Evolutionary conservation across 1,140 invertebrate genomes (phyloP), one percentile per base, ranked within the genome.

Genomic region (Ladona fulva): DNA sequence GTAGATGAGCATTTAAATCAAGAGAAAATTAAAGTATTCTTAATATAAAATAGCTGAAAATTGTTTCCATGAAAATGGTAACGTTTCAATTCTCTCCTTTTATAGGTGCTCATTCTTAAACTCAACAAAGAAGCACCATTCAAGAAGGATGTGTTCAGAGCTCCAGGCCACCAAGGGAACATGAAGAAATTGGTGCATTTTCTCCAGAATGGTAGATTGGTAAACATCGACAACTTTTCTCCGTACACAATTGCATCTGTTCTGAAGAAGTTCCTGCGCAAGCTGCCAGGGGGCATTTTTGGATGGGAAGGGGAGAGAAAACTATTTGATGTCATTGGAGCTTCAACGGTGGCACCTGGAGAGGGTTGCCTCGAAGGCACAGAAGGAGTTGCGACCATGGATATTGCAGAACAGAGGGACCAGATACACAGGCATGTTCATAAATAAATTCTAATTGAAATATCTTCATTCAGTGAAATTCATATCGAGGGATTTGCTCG

Each of bases 171-270:
- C 84, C 95, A 97, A 85, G 94, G 93, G 29, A 95, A 96, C 81
- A 97, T 98, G 90, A 97, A 98, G 84, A 97, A 97, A 84, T 89
- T 99, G 0, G 96, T 97, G 79, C 96, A 98, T 84, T 97, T 98
- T 82, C 88, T 92, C 80, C 95, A 97, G 85, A 94, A 96, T 80
- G 97, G 97, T 16, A 90, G 96, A 79, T 89, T 98, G 80, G 95
- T 99, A n/a, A 98, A 98, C 85, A 97, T 98, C 82, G 94, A 97
- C 82, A 97, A 98, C 85, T 99, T 97, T 85, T 97, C 95, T 80
- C 96, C 99, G 77, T 97, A 99, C 86, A 99, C 97, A 59, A 97
- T 99, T 83, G 97, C 97, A 25, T 98, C 96, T 85, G 97, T 99
- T 52, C 88, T 99, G 42, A 99, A 99, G 86, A 95, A 95, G 87